Evolutionary conservation across 2,113 vertebrate species (phyloP), one percentile per base, ranked within the genome.

Genomic region (Vidua chalybeata): DNA sequence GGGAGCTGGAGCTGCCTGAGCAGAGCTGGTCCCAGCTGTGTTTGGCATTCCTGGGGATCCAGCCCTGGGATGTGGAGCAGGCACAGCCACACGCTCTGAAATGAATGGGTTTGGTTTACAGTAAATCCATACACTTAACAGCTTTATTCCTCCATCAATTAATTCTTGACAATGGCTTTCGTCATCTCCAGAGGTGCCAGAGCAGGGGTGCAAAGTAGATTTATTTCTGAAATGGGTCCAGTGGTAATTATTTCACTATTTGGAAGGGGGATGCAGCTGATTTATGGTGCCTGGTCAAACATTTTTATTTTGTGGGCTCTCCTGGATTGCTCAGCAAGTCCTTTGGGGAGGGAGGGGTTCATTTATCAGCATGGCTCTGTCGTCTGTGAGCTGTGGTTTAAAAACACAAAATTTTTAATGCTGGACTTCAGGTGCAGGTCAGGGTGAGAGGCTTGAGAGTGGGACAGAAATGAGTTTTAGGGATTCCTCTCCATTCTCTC

Each of bases 101-200:
- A 93, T 76, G 79, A 71, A 96, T 81, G 68, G 92, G 17, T 91
- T 66, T 89, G 95, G 43, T 94, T 96, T 96, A 96, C 97, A 97
- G 95, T 96, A 96, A 97, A 97, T 97, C 97, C 92, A 95, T 97
- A 90, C 86, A 19, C 76, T 94, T 84, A 96, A 79, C 97, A 96
- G 96, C 96, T 97, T 97, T 94, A 97, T 97, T 95, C 96, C 96
- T 95, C 21, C 41, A 97, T 97, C 97, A 97, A 27, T 97, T 97
- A 95, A 97, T 97, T 94, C 96, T 94, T 90, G 93, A 84, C 95
- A 94, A 97, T 86, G 93, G 95, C 87, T 95, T 96, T 96, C 78
- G 64, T 97, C 96, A 96, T 94, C 94, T 94, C 74, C 89, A 94
- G 52, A 33, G 92, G 75, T 96, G 95, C 95, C 94, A 94, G 94